phyloP scores from a whole-genome alignment of 2,113 vertebrate species.

The Ammospiza nelsoni region DNA sequence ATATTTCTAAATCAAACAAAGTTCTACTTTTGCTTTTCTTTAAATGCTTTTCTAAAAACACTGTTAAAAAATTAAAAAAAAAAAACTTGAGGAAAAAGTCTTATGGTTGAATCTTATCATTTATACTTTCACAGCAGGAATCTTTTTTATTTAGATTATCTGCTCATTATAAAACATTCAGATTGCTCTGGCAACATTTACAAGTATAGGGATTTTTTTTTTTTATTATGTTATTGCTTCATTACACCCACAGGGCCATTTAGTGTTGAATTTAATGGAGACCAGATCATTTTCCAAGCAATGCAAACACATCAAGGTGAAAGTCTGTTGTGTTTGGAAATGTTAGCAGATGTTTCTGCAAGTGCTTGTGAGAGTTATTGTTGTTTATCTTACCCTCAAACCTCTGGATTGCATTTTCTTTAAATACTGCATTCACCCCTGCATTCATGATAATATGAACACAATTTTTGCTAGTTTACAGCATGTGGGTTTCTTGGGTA shows the following conservation, averaged over 20 bases:
- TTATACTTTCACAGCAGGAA: slow-evolving; percentile 51
- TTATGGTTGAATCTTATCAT: slow-evolving; percentile 29
- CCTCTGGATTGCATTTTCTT: neutral
- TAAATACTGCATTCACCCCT: neutral
- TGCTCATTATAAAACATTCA: slow-evolving; percentile 48
- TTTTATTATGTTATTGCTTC: slow-evolving; percentile 52
- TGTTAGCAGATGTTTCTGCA: slow-evolving; percentile 46
- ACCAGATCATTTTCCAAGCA: slow-evolving; percentile 58
- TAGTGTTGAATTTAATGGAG: slow-evolving; percentile 61
- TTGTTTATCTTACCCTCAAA: neutral
- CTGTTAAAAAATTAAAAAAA: neutral
- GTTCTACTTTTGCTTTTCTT: neutral
- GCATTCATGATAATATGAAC: neutral
- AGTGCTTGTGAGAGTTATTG: neutral
- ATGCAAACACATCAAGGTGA: slow-evolving; percentile 48
- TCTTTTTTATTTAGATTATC: slow-evolving; percentile 54
- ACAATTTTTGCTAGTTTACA: neutral
- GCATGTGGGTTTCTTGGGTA: rapidly evolving
- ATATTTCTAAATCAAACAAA: neutral
- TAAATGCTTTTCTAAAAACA: neutral
- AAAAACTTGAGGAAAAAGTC: neutral
- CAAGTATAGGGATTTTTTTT: neutral
- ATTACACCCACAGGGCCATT: slow-evolving; percentile 57
- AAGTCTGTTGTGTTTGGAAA: slow-evolving; percentile 38
- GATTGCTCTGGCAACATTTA: slow-evolving; percentile 47